Evolutionary conservation across 1,140 invertebrate genomes (phyloP), one percentile per base, ranked within the genome.

Genomic region (Anthonomus grandis): DNA sequence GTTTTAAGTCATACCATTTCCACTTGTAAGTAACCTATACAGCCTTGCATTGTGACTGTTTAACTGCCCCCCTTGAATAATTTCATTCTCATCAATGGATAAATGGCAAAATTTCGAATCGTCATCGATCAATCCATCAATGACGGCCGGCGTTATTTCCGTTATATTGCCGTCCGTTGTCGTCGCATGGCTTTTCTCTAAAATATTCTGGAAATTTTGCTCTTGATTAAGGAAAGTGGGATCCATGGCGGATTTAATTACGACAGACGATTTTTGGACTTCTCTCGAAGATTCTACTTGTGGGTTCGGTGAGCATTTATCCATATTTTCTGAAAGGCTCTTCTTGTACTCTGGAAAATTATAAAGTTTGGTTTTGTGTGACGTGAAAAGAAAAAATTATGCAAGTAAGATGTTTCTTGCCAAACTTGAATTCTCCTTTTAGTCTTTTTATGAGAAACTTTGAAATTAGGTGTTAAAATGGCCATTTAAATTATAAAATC

Each of bases 1-100:
- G n/a, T n/a, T n/a, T n/a, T n/a, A n/a, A n/a, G n/a, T n/a, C n/a
- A n/a, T 61, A 69, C 66, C 63, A 55, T 66, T 69, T 42, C 55
- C 63, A 48, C 64, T 60, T 6, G 64, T 65, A 42, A 69, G 46
- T 42, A 69, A 59, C n/a, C 65, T 59, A 55, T 66, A 69, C 42
- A 69, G 50, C 46, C 61, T 62, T 13, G 63, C 62, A 54, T 58
- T 64, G 9, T 59, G 48, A 55, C 56, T 60, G 15, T 57, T 59
- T 9, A 67, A 50, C 27, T 62, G 60, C 8, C 37, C 57, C 9
- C 47, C 41, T 42, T 63, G 59, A 8, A 63, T 55, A 37, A 65
- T 60, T 17, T 63, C 64, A 52, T 44, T 55, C 13, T 62, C 58
- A 42, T 49, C 54, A 38, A 62, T 65, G 12, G 59, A 50, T n/a